Evolutionary conservation across 2,113 vertebrate species (phyloP), one percentile per base, ranked within the genome.

Genomic region (Siniperca knerii): DNA sequence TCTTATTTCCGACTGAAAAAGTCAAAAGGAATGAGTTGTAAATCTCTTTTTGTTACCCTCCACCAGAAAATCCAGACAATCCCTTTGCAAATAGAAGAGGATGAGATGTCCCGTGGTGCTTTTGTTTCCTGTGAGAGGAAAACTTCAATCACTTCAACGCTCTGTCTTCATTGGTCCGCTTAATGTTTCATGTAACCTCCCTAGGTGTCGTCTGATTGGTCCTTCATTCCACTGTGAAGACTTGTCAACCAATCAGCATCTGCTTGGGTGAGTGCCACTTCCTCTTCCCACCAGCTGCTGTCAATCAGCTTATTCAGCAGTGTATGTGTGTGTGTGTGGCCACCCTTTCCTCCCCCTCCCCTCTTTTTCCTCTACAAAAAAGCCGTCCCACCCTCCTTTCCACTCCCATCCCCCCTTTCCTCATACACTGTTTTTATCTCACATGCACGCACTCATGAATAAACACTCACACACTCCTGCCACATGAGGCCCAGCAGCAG

Each of bases 301-400:
- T 94, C 94, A 93, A 61, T 95, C 91, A 90, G 93, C 82, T 81
- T 75, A 91, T 93, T 95, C 92, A 92, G 87, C 84, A 73, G 72
- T 23, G 79, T n/a, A n/a, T 83, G 87, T 79, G 79, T 72, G 83
- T 52, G 83, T 62, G 91, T 76, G 87, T 67, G 82, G 13, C 55
- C 60, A 35, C 74, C 44, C 69, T 57, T 52, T 67, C 16, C 77
- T 15, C 71, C 60, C 62, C 85, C 73, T 60, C 37, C 61, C 79
- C 42, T 65, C 64, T 44, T 70, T 78, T 82, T 79, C 82, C 77
- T 80, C 64, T 81, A 65, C 75, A 82, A 86, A 90, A 87, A 72
- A 75, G 44, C 60, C 54, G n/a, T 75, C 88, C 83, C 81, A 70
- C 77, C 81, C 60, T 85, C 84, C 79, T 78, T 68, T 88, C 82